Conservation (phyloP, 2,113 vertebrate genomes). For the Potamarius usumacintae region DNA sequence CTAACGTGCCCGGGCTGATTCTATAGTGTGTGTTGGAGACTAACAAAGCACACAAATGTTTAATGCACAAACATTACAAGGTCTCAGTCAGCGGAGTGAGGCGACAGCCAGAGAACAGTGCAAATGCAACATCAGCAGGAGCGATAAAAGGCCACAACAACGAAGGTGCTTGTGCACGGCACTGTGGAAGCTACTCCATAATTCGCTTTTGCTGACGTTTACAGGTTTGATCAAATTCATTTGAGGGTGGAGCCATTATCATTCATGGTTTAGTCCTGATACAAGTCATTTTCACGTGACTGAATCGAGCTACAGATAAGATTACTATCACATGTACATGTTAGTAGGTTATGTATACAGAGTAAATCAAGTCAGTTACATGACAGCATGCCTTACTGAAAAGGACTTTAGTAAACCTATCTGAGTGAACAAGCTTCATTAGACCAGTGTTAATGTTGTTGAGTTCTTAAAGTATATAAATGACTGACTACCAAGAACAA, state of each 20-base stretch:
- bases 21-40: not conserved
- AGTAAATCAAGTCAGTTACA: not conserved
- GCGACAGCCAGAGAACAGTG: constrained; percentile 37
- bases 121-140: constrained; percentile 61
- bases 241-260: constrained; percentile 9
- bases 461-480: constrained; percentile 36
- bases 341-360: constrained; percentile 2
- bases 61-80: constrained; percentile 43
- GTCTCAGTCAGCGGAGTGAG: constrained; percentile 11
- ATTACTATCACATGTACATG: not conserved
- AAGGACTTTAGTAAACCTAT: not conserved
- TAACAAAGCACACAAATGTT: constrained; percentile 49
- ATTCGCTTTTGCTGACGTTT: constrained; percentile 59
- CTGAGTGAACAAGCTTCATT: constrained; percentile 23
- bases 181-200: constrained; percentile 60
- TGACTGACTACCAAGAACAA: constrained; percentile 54
- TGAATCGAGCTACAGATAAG: not conserved
- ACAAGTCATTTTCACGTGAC: constrained; percentile 7
- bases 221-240: constrained; percentile 51
- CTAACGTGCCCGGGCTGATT: constrained; percentile 24
- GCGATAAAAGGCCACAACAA: constrained; percentile 53
- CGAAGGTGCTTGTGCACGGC: not conserved
- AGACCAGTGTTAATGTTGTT: not conserved
- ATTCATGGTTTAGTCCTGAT: constrained; percentile 10
- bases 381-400: not conserved